Percentiles rank a stretch among this genome's conserved stretches.
These are phyloP conservation scores for Oreonectes daqikongensis DNA, from an alignment of 2,797 vertebrate genomes.

Conservation along the genomic window DNA sequence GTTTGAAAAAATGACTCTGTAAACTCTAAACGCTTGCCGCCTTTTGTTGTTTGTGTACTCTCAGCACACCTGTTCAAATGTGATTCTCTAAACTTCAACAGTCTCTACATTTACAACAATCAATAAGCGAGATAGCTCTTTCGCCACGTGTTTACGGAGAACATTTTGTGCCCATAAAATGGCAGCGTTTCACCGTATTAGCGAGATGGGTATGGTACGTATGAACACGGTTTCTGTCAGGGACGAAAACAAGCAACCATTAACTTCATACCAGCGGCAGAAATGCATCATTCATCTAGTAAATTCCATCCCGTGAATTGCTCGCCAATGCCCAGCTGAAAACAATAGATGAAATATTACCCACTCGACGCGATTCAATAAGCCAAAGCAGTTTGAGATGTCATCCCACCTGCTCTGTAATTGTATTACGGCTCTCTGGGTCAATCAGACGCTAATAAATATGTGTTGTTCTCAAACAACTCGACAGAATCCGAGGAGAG, in stretches of 20 bases:
- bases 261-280: slow-evolving; percentile 67
- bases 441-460: slow-evolving; percentile 74
- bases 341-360: slow-evolving; percentile 84
- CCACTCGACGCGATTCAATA: slow-evolving; percentile 83
- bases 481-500: slow-evolving; percentile 12
- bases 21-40: not conserved
- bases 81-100: slow-evolving; percentile 55
- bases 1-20: too few species aligned
- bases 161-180: slow-evolving; percentile 67
- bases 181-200: slow-evolving; percentile 60
- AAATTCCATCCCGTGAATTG: slow-evolving; percentile 83
- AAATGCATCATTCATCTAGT: slow-evolving; percentile 75
- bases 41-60: slow-evolving; percentile 44
- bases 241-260: slow-evolving; percentile 70
- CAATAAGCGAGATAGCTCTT: slow-evolving; percentile 65
- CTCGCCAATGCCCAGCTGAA: slow-evolving; percentile 74
- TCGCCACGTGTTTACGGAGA: slow-evolving; percentile 57
- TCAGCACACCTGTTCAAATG: slow-evolving; percentile 57
- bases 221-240: slow-evolving; percentile 56
- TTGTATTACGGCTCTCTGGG: slow-evolving; percentile 73
- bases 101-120: slow-evolving; percentile 66
- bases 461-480: slow-evolving; percentile 52
- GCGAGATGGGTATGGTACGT: slow-evolving; percentile 36
- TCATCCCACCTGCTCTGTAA: slow-evolving; percentile 80
- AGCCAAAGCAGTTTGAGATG: slow-evolving; percentile 72